Base-by-base conservation (phyloP, 2,888 invertebrate genomes). In the Scaptodrosophila latifasciaeformis region DNA sequence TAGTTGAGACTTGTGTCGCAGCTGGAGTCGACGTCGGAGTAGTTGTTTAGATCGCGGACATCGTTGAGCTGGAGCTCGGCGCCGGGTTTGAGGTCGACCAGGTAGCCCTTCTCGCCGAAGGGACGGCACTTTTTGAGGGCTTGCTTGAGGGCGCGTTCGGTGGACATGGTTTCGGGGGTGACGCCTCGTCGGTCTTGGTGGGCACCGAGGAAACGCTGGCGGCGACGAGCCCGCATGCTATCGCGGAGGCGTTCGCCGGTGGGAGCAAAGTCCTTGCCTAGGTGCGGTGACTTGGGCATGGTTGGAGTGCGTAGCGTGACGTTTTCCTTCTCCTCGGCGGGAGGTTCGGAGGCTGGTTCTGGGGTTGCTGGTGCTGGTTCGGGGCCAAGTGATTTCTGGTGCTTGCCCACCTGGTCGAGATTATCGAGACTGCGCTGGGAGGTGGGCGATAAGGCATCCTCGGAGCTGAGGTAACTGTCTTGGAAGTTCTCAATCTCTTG, bases 401-500 rank as follows among this genome's bases (percentile, higher is more conserved):
- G 27, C 18, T 66, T 65, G 10, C 65, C 66, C 9, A 79, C 35
- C 40, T 74, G 76, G 42, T 78, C 65, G n/a, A 86, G 64, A 53
- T 84, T 84, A 49, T 86, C 86, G n/a, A 82, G 72, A 47, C 86
- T 86, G 27, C 82, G 68, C 57, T 84, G 84, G 0, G 83, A 82
- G 63, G 85, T 86, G 5, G 86, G 86, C 24, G 87, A 84, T 13
- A 84, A 55, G 2, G 86, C 71, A 42, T 82, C 86, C 63, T 87
- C 87, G 0, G 86, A 85, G 30, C 86, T 86, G 7, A 82, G 67
- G 46, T 86, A 86, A 46, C 82, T 84, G 17, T 86, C 86, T 27
- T 82, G 83, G 84, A 92, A 95, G 82, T 92, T 91, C 70, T 90
- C 88, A 59, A 96, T 92, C 84, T 95, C 95, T 45, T 90, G 90